Base-by-base conservation (phyloP, 2,797 vertebrate genomes). In the Hephaestus fuliginosus region DNA sequence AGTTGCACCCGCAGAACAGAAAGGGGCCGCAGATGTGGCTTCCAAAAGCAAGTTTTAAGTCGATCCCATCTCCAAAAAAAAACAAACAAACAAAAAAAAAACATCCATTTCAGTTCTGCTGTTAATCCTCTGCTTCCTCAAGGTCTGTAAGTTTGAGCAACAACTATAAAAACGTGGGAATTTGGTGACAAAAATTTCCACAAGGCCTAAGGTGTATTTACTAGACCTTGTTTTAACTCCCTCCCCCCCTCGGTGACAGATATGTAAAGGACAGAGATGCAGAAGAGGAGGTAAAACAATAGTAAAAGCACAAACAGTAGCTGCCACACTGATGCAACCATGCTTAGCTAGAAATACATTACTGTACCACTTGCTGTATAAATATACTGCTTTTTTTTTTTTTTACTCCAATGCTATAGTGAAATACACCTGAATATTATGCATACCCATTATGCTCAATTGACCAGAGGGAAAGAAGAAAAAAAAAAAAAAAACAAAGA, bases 311-410 rank as follows among this genome's bases (percentile, higher is more conserved):
- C 86, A 92, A 93, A 94, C 91, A 90, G 91, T 94, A 96, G 93
- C 93, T 94, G 93, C 93, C 91, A 92, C 92, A 93, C 77, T 90
- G 92, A 94, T 91, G 92, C 94, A 92, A 95, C 94, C 94, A 95
- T 95, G 94, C 94, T 93, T 94, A 89, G 93, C 92, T 93, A 93
- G 90, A 93, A 94, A 93, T 94, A 94, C 92, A 94, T 92, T 86
- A 94, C 89, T 94, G 91, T 92, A 93, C 92, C 91, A 92, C 91
- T 94, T 90, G 91, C 91, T 93, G 90, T 94, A 92, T 91, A 93
- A 93, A 94, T 94, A 94, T 93, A 95, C 95, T 93, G 94, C 94
- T 93, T 94, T 93, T 90, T 88, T 80, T 80, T 87, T 80, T 86
- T 88, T 81, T 85, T 84, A 90, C 84, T 91, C 93, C 93, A 88